These are phyloP conservation scores for Mastigias papua DNA, from an alignment of 30 jellyfish, hydroid and myxozoan species.

Conservation along the genomic window DNA sequence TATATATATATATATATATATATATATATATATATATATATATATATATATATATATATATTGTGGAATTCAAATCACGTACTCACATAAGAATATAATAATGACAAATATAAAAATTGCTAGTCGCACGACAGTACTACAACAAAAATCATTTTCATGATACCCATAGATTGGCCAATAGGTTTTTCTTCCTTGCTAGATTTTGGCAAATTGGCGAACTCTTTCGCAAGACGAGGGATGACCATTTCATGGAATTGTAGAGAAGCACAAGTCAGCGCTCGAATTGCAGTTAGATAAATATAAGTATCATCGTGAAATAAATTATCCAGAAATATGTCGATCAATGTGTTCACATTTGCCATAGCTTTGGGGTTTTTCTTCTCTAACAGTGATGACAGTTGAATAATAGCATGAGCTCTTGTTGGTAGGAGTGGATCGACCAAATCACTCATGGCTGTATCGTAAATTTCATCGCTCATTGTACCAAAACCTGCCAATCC, in stretches of 20 bases:
- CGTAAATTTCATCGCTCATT: constrained; percentile 21
- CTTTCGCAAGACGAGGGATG: constrained; percentile 79
- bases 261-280: constrained; percentile 72
- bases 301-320: constrained; percentile 81
- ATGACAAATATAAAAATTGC: too few species aligned
- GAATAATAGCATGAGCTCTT: constrained; percentile 89
- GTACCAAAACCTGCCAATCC: background rate
- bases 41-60: too few species aligned
- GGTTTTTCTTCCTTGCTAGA: background rate
- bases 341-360: constrained; percentile 42
- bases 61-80: too few species aligned
- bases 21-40: too few species aligned
- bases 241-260: constrained; percentile 47
- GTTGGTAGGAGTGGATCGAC: constrained; percentile 83
- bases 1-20: too few species aligned
- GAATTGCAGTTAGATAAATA: constrained; percentile 83
- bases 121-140: too few species aligned
- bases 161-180: too few species aligned
- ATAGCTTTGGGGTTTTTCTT: constrained; percentile 64
- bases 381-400: constrained; percentile 59
- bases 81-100: too few species aligned
- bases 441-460: constrained; percentile 72
- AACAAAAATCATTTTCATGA: too few species aligned
- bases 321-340: constrained; percentile 64
- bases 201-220: constrained; percentile 57